These are phyloP conservation scores for Chironex yamaguchii DNA, from an alignment of 30 jellyfish, hydroid and myxozoan genomes.

Conservation along the genomic window DNA sequence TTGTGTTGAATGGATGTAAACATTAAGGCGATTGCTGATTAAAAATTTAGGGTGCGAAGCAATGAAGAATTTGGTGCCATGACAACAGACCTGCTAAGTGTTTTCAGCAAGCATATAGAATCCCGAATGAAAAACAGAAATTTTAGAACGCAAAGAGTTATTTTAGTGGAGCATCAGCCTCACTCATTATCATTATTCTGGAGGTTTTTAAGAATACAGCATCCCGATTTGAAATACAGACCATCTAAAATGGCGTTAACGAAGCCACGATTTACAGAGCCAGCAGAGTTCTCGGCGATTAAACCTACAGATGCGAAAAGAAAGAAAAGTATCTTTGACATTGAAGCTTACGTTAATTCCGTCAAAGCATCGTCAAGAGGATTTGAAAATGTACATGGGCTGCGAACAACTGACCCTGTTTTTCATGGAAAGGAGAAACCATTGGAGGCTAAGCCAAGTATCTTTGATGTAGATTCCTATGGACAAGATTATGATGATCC, in stretches of 20 bases:
- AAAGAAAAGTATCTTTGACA: conserved; percentile 71
- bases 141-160: no score
- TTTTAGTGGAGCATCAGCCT: no score
- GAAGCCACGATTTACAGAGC: conserved; percentile 54
- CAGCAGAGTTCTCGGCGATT: conserved; percentile 16
- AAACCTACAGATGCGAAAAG: not conserved
- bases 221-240: no score
- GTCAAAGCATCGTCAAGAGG: not conserved
- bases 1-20: no score
- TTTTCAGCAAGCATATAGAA: no score
- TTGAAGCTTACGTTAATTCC: conserved; percentile 30
- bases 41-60: no score
- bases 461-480: conserved; percentile 51
- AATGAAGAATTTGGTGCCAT: no score
- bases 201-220: no score
- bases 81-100: no score
- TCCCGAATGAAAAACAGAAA: no score
- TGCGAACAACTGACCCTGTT: conserved; percentile 64
- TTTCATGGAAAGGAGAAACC: conserved; percentile 79
- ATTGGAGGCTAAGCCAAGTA: conserved; percentile 43
- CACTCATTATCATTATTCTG: no score
- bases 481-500: conserved; percentile 69
- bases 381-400: not conserved
- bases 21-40: no score
- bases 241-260: conserved; percentile 57